Conservation (phyloP, 2,888 invertebrate genomes). For the Mythimna ferrago region DNA sequence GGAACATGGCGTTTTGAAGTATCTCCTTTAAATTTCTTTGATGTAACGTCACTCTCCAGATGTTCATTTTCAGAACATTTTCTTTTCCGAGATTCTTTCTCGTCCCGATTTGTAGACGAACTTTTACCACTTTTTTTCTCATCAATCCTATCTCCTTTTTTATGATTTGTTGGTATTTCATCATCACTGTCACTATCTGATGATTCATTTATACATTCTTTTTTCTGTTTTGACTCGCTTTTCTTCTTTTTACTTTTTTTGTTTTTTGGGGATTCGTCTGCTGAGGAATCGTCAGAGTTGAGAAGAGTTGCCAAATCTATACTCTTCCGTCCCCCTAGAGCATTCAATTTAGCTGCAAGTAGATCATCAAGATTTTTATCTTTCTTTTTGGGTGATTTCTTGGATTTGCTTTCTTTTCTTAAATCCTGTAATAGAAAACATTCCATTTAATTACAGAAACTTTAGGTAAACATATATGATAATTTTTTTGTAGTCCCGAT, state of each 20-base stretch:
- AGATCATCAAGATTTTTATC: conserved; percentile 92
- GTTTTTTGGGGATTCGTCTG: conserved; percentile 74
- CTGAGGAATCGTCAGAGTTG: conserved; percentile 79
- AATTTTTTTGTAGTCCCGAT: too few species aligned
- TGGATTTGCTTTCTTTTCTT: conserved; percentile 86
- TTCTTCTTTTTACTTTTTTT: conserved; percentile 69
- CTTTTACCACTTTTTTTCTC: conserved; percentile 37
- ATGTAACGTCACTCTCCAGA: conserved; percentile 60
- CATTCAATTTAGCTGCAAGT: conserved; percentile 93
- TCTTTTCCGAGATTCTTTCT: conserved; percentile 64
- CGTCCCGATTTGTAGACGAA: conserved; percentile 27
- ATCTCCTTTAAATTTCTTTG: conserved; percentile 67
- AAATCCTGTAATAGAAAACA: conserved; percentile 73
- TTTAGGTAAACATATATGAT: too few species aligned
- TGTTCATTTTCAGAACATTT: conserved; percentile 60
- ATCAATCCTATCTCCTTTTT: conserved; percentile 47
- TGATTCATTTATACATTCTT: conserved; percentile 55
- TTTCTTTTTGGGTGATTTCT: conserved; percentile 85
- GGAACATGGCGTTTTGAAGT: conserved; percentile 39
- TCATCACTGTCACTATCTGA: conserved; percentile 43
- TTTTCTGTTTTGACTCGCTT: conserved; percentile 75
- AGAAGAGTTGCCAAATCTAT: conserved; percentile 81
- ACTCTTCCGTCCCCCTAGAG: conserved; percentile 88
- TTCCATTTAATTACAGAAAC: too few species aligned
- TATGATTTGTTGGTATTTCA: conserved; percentile 50